Base-by-base conservation (phyloP, 2,113 vertebrate genomes). In the Coregonus clupeaformis region DNA sequence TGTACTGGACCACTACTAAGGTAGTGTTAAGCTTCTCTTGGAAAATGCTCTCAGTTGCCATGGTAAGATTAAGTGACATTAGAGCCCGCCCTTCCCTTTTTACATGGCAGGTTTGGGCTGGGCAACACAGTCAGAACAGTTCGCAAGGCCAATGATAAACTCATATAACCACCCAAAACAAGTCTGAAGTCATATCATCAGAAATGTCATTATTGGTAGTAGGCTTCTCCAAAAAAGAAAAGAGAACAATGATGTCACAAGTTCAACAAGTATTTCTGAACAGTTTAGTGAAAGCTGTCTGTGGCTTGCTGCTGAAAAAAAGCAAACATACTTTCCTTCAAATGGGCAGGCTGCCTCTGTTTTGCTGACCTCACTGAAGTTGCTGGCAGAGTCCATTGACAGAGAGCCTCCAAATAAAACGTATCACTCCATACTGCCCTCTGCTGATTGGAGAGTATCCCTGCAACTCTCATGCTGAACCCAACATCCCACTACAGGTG, bases 261-360 rank as follows among this genome's bases (percentile, higher is more conserved):
- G 70, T 73, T 71, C 68, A 79, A 55, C 59, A 67, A 18, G 57
- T 6, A 7, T 36, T 36, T 80, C 68, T 71, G 22, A 72, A 29
- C 5, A 29, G 49, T 3, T 62, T 57, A 82, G 67, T 86, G 74
- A 90, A 90, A 88, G 78, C 72, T 74, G 72, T 81, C 69, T 81
- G 80, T 94, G 89, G 91, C 82, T 74, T 64, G 45, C 65, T 65
- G 47, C 74, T 75, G 42, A 64, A 72, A 77, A 81, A 84, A 85
- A 87, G 83, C 77, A 82, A 76, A 57, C 79, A 79, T 22, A 5
- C 13, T 64, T 9, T 16, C 25, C 2, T 29, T 64, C 5, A 27
- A 13, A 5, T 29, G 24, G 24, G 3, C 4, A 12, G 5, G 12
- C 62, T 27, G 24, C 27, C 29, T 11, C 20, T 29, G 18, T 32